Conservation (phyloP, 1,140 invertebrate genomes). For the Drosophila santomea region DNA sequence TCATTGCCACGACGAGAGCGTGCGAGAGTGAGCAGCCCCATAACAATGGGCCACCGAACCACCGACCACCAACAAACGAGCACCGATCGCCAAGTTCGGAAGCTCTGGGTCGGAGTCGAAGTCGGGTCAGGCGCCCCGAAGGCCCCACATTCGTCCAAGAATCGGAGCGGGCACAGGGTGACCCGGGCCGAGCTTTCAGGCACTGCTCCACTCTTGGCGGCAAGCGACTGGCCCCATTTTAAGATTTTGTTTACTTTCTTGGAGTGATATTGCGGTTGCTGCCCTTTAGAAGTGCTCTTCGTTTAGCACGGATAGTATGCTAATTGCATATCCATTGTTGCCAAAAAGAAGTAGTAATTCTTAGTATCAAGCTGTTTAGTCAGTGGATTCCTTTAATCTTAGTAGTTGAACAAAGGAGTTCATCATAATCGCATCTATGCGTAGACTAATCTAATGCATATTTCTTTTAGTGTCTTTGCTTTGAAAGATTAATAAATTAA, state of each 20-base stretch:
- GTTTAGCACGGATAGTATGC: not conserved
- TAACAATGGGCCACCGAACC: slow-evolving; percentile 43
- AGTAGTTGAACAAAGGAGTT: too few species aligned
- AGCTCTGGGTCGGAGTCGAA: slow-evolving; percentile 47
- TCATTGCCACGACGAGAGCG: slow-evolving; percentile 14
- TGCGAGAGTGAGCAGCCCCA: slow-evolving; percentile 21
- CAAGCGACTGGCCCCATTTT: slow-evolving; percentile 40
- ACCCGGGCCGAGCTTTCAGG: slow-evolving; percentile 26
- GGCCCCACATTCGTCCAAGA: slow-evolving; percentile 15
- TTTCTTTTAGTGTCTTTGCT: too few species aligned
- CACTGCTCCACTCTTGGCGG: slow-evolving; percentile 9
- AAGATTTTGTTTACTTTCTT: slow-evolving; percentile 12
- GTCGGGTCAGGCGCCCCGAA: slow-evolving; percentile 63
- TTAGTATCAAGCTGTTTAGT: too few species aligned
- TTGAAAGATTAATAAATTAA: too few species aligned
- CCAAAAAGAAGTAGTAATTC: too few species aligned
- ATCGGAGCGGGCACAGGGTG: slow-evolving; percentile 23
- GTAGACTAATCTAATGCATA: too few species aligned
- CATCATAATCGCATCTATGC: too few species aligned
- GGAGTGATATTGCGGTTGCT: slow-evolving; percentile 1
- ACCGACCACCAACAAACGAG: slow-evolving; percentile 1
- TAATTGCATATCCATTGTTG: not conserved
- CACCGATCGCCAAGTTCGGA: slow-evolving; percentile 33
- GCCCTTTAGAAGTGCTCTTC: not conserved
- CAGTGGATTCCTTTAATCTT: too few species aligned